These are phyloP conservation scores for Cassiopea xamachana DNA, from an alignment of 30 jellyfish, hydroid and myxozoan species.

Conservation along the genomic window DNA sequence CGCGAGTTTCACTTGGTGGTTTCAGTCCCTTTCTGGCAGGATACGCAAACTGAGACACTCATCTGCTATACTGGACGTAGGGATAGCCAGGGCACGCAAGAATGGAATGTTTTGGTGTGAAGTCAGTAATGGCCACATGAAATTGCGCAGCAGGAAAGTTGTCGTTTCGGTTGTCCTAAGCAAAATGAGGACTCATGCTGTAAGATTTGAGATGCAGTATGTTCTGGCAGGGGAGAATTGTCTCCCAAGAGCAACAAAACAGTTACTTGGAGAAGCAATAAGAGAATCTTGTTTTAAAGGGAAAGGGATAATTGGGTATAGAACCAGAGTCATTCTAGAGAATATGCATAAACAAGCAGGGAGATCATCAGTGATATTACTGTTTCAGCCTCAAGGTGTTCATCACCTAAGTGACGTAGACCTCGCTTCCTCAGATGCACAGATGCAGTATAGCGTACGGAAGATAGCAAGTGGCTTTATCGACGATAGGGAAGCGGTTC, in stretches of 20 bases:
- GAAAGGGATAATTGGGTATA: constrained; percentile 11
- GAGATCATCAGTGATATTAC: constrained; percentile 23
- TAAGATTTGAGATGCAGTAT: constrained; percentile 35
- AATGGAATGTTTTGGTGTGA: constrained; percentile 95
- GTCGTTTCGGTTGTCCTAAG: constrained; percentile 69
- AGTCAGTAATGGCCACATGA: constrained; percentile 71
- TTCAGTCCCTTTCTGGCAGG: constrained; percentile 45
- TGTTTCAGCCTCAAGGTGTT: background rate
- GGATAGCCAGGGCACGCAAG: constrained; percentile 15
- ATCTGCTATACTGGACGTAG: constrained; percentile 50
- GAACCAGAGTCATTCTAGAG: background rate
- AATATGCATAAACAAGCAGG: background rate
- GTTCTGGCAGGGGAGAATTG: constrained; percentile 36
- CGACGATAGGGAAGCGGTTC: constrained; percentile 1
- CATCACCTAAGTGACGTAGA: constrained; percentile 10
- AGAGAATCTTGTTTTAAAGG: constrained; percentile 18
- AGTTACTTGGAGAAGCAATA: background rate
- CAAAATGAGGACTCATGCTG: constrained; percentile 54
- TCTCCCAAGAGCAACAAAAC: background rate
- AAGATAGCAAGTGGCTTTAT: constrained; percentile 36
- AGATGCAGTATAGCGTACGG: constrained; percentile 36
- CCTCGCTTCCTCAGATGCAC: constrained; percentile 60
- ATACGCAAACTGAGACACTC: constrained; percentile 19
- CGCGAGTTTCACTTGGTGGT: constrained; percentile 75
- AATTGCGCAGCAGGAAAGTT: constrained; percentile 80